Percentiles rank a stretch among this genome's conserved stretches.
Conservation (phyloP, 2,888 invertebrate genomes). For the Meandrusa payeni region DNA sequence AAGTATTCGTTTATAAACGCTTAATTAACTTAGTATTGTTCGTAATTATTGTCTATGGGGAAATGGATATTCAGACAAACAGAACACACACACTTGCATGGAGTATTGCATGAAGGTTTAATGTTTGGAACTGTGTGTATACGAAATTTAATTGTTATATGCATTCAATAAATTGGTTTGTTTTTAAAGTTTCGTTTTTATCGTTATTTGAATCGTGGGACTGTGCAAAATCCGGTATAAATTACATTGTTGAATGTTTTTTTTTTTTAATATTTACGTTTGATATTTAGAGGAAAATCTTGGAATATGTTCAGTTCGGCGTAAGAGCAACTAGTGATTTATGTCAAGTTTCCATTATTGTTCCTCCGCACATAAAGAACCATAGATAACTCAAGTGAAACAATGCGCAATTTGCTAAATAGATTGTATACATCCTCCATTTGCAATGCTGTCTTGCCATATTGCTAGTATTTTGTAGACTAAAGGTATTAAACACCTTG, state of each 20-base stretch:
- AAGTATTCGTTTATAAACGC: slow-evolving; percentile 71
- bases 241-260: slow-evolving; percentile 29
- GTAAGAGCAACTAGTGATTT: slow-evolving; percentile 69
- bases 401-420: slow-evolving; percentile 79
- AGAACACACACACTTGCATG: slow-evolving; percentile 56
- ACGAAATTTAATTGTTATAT: slow-evolving; percentile 63
- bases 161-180: slow-evolving; percentile 37
- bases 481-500: slow-evolving; percentile 61
- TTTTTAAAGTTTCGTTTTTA: slow-evolving; percentile 45
- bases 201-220: slow-evolving; percentile 45
- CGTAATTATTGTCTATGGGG: slow-evolving; percentile 41
- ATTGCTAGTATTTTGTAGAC: slow-evolving; percentile 70
- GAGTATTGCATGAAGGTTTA: slow-evolving; percentile 33
- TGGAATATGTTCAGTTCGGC: slow-evolving; percentile 57
- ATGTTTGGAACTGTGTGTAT: slow-evolving; percentile 54
- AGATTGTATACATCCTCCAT: slow-evolving; percentile 77
- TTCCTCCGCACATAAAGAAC: slow-evolving; percentile 71
- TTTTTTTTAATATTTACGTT: slow-evolving; percentile 48
- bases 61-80: slow-evolving; percentile 35
- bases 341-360: slow-evolving; percentile 71
- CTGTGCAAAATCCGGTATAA: slow-evolving; percentile 47
- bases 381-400: slow-evolving; percentile 67
- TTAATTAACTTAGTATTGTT: slow-evolving; percentile 64
- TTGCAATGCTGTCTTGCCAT: slow-evolving; percentile 78
- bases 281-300: slow-evolving; percentile 60